These are phyloP conservation scores for Cynaeus angustus DNA, from an alignment of 2,888 invertebrate species.

Conservation along the genomic window DNA sequence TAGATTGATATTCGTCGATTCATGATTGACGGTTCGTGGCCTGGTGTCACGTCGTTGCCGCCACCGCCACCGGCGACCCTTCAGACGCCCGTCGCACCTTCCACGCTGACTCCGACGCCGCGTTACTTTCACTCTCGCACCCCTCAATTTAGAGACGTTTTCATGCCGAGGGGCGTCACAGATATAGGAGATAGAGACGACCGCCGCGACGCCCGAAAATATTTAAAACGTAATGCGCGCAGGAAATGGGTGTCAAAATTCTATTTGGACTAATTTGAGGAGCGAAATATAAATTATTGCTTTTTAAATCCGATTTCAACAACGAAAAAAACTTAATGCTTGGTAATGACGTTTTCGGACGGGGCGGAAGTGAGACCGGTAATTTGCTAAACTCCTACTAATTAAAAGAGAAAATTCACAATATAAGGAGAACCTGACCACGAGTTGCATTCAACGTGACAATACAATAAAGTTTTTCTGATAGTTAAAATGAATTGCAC, in stretches of 20 bases:
- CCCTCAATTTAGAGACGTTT: conserved; percentile 48
- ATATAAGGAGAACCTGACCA: too few species aligned
- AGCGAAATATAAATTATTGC: conserved; percentile 53
- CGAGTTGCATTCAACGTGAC: too few species aligned
- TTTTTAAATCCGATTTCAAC: conserved; percentile 50
- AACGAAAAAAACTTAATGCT: conserved; percentile 28
- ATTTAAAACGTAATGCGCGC: conserved; percentile 58
- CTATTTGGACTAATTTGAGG: conserved; percentile 62
- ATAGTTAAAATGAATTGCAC: too few species aligned
- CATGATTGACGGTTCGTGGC: conserved; percentile 57
- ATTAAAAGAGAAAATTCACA: not conserved
- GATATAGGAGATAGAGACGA: conserved; percentile 54
- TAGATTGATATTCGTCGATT: conserved; percentile 62
- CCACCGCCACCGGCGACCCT: conserved; percentile 43
- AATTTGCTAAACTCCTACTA: not conserved
- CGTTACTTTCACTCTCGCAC: conserved; percentile 51
- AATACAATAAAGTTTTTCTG: too few species aligned
- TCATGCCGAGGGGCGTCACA: conserved; percentile 58
- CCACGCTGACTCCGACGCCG: not conserved
- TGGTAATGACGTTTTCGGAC: conserved; percentile 23
- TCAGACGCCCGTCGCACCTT: conserved; percentile 34
- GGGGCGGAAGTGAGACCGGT: conserved; percentile 2
- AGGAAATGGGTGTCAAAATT: conserved; percentile 62
- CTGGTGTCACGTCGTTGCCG: conserved; percentile 9
- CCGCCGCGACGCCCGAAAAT: conserved; percentile 59